Percentiles rank a stretch among this genome's conserved stretches.
These are phyloP conservation scores for Trogon surrucura DNA, from an alignment of 2,113 vertebrate genomes.

Conservation along the genomic window DNA sequence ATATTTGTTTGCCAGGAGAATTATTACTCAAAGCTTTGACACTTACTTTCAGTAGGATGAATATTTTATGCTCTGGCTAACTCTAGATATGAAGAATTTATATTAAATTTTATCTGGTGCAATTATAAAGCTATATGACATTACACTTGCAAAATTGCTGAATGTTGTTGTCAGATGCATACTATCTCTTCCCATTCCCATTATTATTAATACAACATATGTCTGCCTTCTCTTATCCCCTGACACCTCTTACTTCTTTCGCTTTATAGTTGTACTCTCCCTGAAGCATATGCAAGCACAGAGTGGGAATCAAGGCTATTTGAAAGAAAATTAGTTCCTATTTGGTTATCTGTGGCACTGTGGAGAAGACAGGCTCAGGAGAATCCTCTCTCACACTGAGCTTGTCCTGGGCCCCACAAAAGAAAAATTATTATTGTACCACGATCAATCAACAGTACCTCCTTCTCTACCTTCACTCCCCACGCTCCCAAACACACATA, in stretches of 20 bases:
- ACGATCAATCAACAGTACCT: background rate
- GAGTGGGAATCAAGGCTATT: background rate
- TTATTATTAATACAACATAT: background rate
- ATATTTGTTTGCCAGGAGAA: background rate
- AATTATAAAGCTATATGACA: background rate
- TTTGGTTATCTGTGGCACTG: background rate
- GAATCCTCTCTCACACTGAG: background rate
- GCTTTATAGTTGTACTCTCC: conserved; percentile 29
- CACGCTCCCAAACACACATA: no score
- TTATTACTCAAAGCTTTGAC: background rate
- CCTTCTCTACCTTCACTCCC: background rate
- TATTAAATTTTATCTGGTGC: background rate
- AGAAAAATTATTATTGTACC: background rate
- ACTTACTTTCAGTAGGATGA: background rate
- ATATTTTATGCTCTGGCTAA: background rate
- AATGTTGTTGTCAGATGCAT: background rate
- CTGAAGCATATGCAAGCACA: background rate
- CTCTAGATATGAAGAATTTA: background rate
- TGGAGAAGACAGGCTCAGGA: background rate
- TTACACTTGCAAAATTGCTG: background rate
- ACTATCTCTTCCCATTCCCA: background rate
- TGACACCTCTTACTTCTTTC: background rate
- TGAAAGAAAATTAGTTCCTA: background rate
- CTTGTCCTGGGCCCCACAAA: background rate
- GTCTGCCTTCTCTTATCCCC: background rate